Conservation (phyloP, 2,888 invertebrate species). For the Hyalella azteca region DNA sequence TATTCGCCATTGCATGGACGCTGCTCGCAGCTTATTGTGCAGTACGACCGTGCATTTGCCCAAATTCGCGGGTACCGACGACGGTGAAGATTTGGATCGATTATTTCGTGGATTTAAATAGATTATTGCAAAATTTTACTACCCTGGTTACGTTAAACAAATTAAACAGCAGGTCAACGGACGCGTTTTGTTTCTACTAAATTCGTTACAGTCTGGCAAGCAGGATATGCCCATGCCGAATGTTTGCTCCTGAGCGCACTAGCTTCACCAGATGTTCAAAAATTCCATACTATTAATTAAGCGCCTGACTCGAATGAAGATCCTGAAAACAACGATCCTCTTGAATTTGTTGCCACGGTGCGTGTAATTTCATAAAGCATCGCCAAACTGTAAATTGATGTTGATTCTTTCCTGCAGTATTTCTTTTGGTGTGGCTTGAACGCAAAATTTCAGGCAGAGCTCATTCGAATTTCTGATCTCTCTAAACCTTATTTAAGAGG, state of each 20-base stretch:
- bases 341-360: neutral
- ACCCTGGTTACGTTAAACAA: constrained; percentile 30
- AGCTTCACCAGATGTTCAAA: neutral
- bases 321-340: neutral
- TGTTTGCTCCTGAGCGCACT: neutral
- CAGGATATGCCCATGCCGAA: constrained; percentile 7
- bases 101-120: constrained; percentile 3
- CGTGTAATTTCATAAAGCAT: neutral
- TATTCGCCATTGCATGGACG: neutral
- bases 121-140: neutral
- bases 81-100: neutral
- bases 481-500: neutral
- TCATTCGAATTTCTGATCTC: neutral
- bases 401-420: neutral
- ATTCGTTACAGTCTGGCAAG: constrained; percentile 12
- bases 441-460: neutral
- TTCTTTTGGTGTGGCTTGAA: neutral
- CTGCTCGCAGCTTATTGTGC: neutral
- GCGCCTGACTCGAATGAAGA: neutral
- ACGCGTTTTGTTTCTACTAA: constrained; percentile 8
- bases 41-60: neutral
- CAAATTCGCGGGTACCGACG: neutral
- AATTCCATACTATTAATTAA: neutral
- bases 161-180: constrained; percentile 17
- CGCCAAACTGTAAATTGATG: neutral